Conservation (phyloP, 2,888 invertebrate genomes). For the Eupithecia tripunctaria region DNA sequence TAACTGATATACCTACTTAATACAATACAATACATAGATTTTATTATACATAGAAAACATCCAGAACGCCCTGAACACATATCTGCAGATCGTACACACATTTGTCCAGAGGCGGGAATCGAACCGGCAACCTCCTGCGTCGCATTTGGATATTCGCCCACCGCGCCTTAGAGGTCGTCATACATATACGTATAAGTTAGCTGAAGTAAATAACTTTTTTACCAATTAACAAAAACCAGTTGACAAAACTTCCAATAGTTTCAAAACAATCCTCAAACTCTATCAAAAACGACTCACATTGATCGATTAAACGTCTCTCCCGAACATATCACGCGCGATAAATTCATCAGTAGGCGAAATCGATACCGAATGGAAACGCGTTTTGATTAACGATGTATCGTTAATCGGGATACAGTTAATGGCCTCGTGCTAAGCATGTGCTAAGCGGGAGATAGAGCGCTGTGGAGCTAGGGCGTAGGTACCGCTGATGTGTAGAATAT, state of each 20-base stretch:
- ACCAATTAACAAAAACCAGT: not conserved
- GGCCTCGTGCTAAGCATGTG: slow-evolving; percentile 34
- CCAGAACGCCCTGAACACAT: too few relatives aligned
- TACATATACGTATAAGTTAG: not conserved
- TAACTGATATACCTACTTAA: too few relatives aligned
- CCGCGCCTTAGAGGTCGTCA: too few relatives aligned
- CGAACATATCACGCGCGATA: slow-evolving; percentile 15
- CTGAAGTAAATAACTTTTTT: not conserved
- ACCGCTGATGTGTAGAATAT: not conserved
- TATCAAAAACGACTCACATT: not conserved
- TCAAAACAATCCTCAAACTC: not conserved
- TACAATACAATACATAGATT: too few relatives aligned
- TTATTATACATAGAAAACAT: too few relatives aligned
- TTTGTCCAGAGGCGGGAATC: too few relatives aligned
- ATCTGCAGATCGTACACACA: too few relatives aligned
- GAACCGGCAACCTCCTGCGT: too few relatives aligned
- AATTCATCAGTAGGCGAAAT: slow-evolving; percentile 45
- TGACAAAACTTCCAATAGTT: not conserved
- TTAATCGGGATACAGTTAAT: slow-evolving; percentile 54
- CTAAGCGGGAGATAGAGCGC: not conserved
- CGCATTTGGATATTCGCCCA: too few relatives aligned
- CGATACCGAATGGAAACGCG: slow-evolving; percentile 49
- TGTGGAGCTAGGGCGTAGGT: not conserved
- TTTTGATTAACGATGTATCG: slow-evolving; percentile 55
- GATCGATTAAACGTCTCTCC: slow-evolving; percentile 17